Evolutionary conservation across 1,140 invertebrate species (phyloP), one percentile per base, ranked within the genome.

Genomic region (Macrobrachium rosenbergii): DNA sequence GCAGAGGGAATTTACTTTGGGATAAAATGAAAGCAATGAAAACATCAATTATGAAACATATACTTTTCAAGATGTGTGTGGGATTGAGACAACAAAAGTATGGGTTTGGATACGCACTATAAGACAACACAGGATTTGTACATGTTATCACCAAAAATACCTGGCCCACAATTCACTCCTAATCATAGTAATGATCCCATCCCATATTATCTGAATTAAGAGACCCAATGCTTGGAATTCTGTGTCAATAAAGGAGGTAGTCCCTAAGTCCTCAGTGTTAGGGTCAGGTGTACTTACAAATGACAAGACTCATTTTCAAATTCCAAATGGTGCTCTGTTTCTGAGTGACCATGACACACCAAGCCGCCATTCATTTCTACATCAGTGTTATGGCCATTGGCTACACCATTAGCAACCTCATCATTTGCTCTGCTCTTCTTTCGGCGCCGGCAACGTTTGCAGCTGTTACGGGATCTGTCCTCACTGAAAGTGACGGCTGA

Each of bases 381-480:
- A 87, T 87, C 85, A 81, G 59, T 87, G 75, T 52, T 67, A 75
- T 73, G 78, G 63, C 79, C 79, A 81, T 82, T 72, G 69, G 85
- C 79, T 69, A 79, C 75, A n/a, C 79, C 85, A 72, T 72, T 43
- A 87, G 81, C 81, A 52, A 81, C 67, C 76, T 81, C 85, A 80
- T 87, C 85, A 82, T 87, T 87, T 69, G 78, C 52, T 45, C 85
- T 78, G 78, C 85, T 87, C 85, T 87, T 87, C 85, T 87, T 87
- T 59, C 85, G 85, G 17, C 85, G 85, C 16, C 79, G 85, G 72
- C 85, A 87, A 23, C 85, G 85, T 63, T 87, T 87, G 69, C 85
- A 87, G 85, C 69, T 87, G 69, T 81, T 81, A 73, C 85, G 77
- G 83, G 76, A 79, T 62, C 85, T 87, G 60, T 87, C 85, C 85